Evolutionary conservation across 1,140 invertebrate genomes (phyloP).

Genomic region (Trichoplusia ni): DNA sequence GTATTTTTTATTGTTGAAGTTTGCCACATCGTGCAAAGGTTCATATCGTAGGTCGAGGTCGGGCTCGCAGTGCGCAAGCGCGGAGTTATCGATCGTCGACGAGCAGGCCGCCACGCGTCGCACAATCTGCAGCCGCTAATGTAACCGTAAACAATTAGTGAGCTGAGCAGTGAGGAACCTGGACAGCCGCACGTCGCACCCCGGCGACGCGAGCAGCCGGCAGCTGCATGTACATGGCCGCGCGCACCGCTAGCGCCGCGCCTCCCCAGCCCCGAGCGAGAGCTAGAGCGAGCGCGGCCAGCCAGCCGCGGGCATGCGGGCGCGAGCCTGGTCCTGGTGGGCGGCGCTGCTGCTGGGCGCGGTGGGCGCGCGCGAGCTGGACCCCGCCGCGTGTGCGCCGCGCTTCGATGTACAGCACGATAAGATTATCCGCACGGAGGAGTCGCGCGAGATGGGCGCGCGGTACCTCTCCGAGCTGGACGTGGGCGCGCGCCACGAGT

Average conservation of each 20-base stretch:
- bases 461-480: slow-evolving; percentile 94
- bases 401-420: slow-evolving; percentile 93
- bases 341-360: slow-evolving; percentile 39
- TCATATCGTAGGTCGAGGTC: neutral
- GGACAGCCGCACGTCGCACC: too few species aligned
- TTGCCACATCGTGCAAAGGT: neutral
- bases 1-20: too few species aligned
- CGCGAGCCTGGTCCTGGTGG: slow-evolving; percentile 48
- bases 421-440: slow-evolving; percentile 95
- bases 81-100: slow-evolving; percentile 44
- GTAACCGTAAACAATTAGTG: neutral
- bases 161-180: too few species aligned
- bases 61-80: slow-evolving; percentile 41
- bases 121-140: neutral
- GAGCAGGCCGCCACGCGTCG: neutral
- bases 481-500: slow-evolving; percentile 89
- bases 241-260: too few species aligned
- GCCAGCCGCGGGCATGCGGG: slow-evolving; percentile 1
- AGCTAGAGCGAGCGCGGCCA: too few species aligned
- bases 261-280: too few species aligned
- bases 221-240: too few species aligned
- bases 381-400: slow-evolving; percentile 80
- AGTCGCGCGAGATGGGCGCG: slow-evolving; percentile 92
- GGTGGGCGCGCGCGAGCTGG: slow-evolving; percentile 67
- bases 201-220: too few species aligned